Conservation (phyloP, 92 coral and sea anemone genomes). For the Palythoa caribaeorum region DNA sequence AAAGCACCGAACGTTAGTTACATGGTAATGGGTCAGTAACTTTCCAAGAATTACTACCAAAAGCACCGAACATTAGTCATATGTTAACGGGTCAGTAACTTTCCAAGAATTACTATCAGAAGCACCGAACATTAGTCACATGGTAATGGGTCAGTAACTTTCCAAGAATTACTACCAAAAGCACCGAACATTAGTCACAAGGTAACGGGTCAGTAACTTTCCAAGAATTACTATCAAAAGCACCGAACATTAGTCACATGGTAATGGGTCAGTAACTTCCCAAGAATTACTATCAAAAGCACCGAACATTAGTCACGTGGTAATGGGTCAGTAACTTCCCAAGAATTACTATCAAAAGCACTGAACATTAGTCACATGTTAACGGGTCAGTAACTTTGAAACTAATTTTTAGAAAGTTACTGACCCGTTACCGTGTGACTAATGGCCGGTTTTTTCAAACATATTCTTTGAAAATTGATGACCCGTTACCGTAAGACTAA, state of each 20-base stretch:
- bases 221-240: no score
- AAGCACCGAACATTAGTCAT: background rate
- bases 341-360: no score
- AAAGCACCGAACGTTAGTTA: background rate
- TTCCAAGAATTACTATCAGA: background rate
- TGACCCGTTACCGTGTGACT: background rate
- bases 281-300: no score
- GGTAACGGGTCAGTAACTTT: no score
- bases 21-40: background rate
- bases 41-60: background rate
- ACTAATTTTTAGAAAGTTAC: background rate
- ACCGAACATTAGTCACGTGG: background rate
- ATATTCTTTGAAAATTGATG: background rate
- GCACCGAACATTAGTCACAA: no score
- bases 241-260: no score
- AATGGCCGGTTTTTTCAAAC: background rate
- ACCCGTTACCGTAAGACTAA: background rate
- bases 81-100: background rate
- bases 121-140: no score
- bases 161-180: no score
- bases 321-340: background rate
- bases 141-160: no score
- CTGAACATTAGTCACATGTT: no score
- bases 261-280: no score
- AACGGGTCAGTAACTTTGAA: no score